Percentiles rank a stretch among this genome's conserved stretches.
These are phyloP conservation scores for Rhagium mordax DNA, from an alignment of 2,888 invertebrate genomes.

Conservation along the genomic window DNA sequence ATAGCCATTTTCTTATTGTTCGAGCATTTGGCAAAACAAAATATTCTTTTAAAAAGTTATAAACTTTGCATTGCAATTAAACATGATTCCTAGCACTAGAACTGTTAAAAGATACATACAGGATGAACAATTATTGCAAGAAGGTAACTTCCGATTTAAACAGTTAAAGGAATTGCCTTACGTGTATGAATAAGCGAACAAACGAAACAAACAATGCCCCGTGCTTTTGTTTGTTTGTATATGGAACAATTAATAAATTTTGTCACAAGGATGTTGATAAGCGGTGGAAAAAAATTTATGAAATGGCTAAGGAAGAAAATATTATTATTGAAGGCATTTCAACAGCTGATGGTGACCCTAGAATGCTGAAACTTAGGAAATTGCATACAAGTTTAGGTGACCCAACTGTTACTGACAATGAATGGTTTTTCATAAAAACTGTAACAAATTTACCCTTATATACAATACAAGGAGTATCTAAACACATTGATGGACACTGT, in stretches of 20 bases:
- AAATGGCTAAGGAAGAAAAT: conserved; percentile 17
- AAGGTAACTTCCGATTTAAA: conserved; percentile 19
- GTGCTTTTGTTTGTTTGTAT: conserved; percentile 44
- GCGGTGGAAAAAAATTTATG: conserved; percentile 38
- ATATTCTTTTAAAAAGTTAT: too few species aligned
- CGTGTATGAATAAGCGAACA: conserved; percentile 38
- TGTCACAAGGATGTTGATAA: conserved; percentile 35
- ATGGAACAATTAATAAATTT: conserved; percentile 46
- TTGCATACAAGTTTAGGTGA: background rate
- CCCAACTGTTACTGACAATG: background rate
- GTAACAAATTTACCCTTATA: conserved; percentile 1
- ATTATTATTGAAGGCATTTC: conserved; percentile 36
- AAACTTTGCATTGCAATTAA: conserved; percentile 11
- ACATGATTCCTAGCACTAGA: background rate
- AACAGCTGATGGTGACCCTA: conserved; percentile 35
- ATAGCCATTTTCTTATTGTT: too few species aligned
- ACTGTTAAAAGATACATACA: conserved; percentile 12
- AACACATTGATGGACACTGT: background rate
- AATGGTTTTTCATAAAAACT: conserved; percentile 2
- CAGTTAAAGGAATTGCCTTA: conserved; percentile 16
- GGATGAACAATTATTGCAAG: conserved; percentile 10
- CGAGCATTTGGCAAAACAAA: too few species aligned
- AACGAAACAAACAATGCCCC: conserved; percentile 34
- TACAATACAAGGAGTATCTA: conserved; percentile 29
- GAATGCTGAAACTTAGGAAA: conserved; percentile 31